Evolutionary conservation across 2,888 invertebrate genomes (phyloP), one percentile per base, ranked within the genome.

Genomic region (Agriopis marginaria): DNA sequence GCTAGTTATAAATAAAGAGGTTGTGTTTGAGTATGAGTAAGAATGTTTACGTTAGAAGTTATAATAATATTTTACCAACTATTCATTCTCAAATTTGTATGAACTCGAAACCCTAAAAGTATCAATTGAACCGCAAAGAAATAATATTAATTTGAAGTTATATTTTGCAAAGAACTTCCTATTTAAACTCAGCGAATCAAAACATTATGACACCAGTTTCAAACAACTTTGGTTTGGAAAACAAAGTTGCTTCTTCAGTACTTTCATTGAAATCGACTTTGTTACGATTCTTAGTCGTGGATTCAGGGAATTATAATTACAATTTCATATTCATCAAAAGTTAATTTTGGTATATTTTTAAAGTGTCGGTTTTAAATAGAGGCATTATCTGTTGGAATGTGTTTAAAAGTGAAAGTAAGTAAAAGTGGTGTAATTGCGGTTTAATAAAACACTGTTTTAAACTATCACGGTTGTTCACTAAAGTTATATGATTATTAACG

Each of bases 161-260:
- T 64, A 55, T 71, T 70, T 53, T 60, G 42, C 54, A 54, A 65
- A 61, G 58, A 53, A 71, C 45, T 68, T 66, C 61, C 66, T 44
- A 68, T 62, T 55, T 45, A 59, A 55, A 60, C 64, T 51, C 59
- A 23, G 44, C 8, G 11, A 64, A 63, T 64, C 68, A 63, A 76
- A 82, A 83, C 80, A 80, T 82, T 83, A 71, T 81, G 78, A 72
- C 64, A 77, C 55, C 50, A 64, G 58, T 51, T 76, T 65, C 12
- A 72, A 72, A 72, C 77, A 60, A 67, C 59, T 63, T 68, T 62
- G 74, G 66, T 79, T 76, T 75, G 71, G 67, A 0, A 70, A 78
- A 72, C 71, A 59, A 70, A 71, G 68, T 65, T 54, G 14, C 56
- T 49, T 68, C 66, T 70, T 54, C 32, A 42, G 17, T 54, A 54